Evolutionary conservation across 2,113 vertebrate species (phyloP).

Genomic region (Microcebus murinus): DNA sequence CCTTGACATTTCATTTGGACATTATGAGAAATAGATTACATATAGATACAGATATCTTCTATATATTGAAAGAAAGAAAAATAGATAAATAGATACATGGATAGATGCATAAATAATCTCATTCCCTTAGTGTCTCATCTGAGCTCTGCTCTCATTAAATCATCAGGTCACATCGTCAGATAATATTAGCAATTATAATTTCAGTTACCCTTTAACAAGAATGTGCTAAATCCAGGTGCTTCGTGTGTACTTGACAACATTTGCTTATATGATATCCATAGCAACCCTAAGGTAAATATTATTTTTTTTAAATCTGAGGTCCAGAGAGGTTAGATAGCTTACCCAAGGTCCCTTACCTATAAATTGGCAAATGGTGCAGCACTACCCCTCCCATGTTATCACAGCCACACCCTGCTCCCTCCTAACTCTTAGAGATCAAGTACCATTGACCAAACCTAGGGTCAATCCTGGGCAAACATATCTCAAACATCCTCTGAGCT

Average conservation of each 20-base stretch:
- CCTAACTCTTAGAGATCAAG: neutral
- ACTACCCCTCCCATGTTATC: neutral
- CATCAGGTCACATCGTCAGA: neutral
- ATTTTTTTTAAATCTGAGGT: neutral
- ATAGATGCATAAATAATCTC: neutral
- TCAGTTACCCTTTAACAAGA: neutral
- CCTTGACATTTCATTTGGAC: neutral
- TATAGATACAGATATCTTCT: neutral
- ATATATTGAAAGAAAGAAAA: neutral
- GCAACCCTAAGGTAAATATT: neutral
- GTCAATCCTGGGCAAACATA: rapidly evolving
- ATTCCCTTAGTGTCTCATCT: neutral
- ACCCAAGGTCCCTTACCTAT: neutral
- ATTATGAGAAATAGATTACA: neutral
- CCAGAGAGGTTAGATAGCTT: neutral
- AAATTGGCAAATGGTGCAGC: neutral
- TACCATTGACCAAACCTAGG: neutral
- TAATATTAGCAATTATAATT: neutral
- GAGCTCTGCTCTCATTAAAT: neutral
- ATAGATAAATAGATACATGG: neutral
- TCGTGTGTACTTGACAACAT: neutral
- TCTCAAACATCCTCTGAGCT: neutral
- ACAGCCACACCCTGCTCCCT: neutral
- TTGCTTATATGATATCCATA: neutral
- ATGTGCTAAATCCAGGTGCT: neutral